Evolutionary conservation across 1,140 invertebrate species (phyloP).

Genomic region (Ladona fulva): DNA sequence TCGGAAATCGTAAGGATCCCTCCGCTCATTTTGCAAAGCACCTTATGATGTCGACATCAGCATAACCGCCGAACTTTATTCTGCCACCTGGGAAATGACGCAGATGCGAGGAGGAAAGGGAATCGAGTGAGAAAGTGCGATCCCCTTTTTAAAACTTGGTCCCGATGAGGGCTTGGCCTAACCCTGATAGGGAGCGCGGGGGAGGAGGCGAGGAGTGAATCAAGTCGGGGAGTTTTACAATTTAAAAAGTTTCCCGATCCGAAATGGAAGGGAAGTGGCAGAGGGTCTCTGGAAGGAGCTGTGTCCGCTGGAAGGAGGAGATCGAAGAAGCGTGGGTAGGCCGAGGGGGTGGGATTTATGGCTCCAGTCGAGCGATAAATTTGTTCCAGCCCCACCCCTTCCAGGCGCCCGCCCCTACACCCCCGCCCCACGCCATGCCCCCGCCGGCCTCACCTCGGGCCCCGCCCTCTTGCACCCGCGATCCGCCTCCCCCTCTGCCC

Average conservation of each 20-base stretch:
- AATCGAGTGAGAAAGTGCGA: too few species aligned
- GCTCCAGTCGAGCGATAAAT: constrained; percentile 7
- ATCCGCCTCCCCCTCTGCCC: neutral
- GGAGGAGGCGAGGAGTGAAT: neutral
- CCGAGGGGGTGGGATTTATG: neutral
- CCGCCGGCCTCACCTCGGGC: neutral
- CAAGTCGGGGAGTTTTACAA: neutral
- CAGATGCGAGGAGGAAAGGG: too few species aligned
- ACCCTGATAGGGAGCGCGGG: neutral
- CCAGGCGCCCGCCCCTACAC: too few species aligned
- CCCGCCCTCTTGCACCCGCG: constrained; percentile 2
- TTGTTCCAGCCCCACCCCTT: neutral
- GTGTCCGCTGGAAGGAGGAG: neutral
- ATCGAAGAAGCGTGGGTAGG: neutral
- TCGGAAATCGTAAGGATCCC: too few species aligned
- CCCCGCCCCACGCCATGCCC: neutral
- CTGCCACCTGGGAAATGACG: too few species aligned
- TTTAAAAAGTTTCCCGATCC: neutral
- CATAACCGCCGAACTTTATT: too few species aligned
- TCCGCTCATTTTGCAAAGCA: too few species aligned
- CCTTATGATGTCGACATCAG: too few species aligned
- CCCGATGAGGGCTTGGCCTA: too few species aligned
- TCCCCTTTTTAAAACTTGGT: too few species aligned
- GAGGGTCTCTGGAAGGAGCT: neutral
- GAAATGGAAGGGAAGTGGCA: neutral